Conservation (phyloP, 2,888 invertebrate species). For the Mamestra brassicae region DNA sequence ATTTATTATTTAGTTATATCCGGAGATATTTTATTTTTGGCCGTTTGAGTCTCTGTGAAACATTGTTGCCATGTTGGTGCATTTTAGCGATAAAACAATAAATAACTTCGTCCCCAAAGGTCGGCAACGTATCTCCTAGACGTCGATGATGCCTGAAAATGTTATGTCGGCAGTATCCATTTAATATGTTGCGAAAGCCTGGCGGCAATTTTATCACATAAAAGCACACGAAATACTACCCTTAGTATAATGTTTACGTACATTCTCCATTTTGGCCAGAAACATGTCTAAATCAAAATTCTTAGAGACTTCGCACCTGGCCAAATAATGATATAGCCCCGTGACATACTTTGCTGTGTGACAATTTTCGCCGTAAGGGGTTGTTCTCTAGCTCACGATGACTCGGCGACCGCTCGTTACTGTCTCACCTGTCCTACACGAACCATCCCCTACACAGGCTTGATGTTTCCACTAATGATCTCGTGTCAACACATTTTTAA, state of each 20-base stretch:
- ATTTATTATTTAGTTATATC: constrained; percentile 13
- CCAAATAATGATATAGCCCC: constrained; percentile 81
- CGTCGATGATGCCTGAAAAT: background rate
- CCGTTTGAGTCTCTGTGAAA: background rate
- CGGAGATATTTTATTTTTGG: too few relatives aligned
- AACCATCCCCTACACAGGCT: constrained; percentile 65
- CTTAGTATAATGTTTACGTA: background rate
- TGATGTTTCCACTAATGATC: constrained; percentile 87
- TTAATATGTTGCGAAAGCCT: too few relatives aligned
- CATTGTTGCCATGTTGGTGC: constrained; percentile 9
- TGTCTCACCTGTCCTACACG: constrained; percentile 83
- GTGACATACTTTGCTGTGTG: constrained; percentile 87
- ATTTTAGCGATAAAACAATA: background rate
- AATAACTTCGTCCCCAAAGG: background rate
- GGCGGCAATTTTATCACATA: too few relatives aligned
- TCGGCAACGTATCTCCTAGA: background rate
- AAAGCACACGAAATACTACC: background rate
- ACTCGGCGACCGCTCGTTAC: constrained; percentile 88
- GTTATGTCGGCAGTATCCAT: too few relatives aligned
- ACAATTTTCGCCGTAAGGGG: constrained; percentile 87
- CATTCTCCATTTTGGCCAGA: background rate
- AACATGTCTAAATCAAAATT: background rate
- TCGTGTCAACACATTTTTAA: constrained; percentile 64
- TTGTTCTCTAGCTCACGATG: constrained; percentile 86
- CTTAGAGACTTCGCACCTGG: constrained; percentile 53